Evolutionary conservation across 2,113 vertebrate species (phyloP), one percentile per base, ranked within the genome.

Genomic region (Tor tambroides): DNA sequence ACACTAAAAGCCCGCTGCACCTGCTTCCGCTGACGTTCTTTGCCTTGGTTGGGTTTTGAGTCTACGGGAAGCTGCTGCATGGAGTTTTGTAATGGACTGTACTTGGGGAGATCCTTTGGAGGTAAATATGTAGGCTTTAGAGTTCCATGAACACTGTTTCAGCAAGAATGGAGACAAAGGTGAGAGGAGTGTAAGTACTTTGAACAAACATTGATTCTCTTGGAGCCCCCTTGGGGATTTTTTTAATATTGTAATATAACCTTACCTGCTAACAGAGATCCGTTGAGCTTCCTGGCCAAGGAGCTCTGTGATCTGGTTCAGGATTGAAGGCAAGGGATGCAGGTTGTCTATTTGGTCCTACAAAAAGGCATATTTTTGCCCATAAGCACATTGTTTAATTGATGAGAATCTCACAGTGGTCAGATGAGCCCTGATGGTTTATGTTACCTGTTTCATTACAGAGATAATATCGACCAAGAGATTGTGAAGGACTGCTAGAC

Each of bases 281-380:
- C 86, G 91, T 28, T 86, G 91, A 12, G 90, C 88, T 11, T 92
- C 90, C 5, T 93, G 91, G 3, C 94, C 93, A 4, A 95, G 92
- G 0, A 91, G 92, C 30, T 95, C 94, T 86, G 94, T 94, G 28
- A 99, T 98, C 92, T 97, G 96, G 21, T 91, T 95, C 38, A 99
- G 95, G 79, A 99, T 98, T n/a, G 94, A 96, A 67, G 98, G 98
- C 83, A 99, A 93, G 0, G 96, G 97, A 72, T 97, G 93, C 91
- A 98, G 91, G 86, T 94, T 94, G 90, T 97, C 93, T 80, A 95
- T 90, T 0, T 95, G 97, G 65, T 92, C 91, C 98, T 99, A 30
- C 1, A 0, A 67, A 54, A 90, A 81, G 30, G 26, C 17, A 0
- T 15, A 23, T 12, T 67, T 67, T 46, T n/a, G 23, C 14, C 1